These are phyloP conservation scores for Smutsia gigantea DNA, from an alignment of 2,797 vertebrate genomes.

Conservation along the genomic window DNA sequence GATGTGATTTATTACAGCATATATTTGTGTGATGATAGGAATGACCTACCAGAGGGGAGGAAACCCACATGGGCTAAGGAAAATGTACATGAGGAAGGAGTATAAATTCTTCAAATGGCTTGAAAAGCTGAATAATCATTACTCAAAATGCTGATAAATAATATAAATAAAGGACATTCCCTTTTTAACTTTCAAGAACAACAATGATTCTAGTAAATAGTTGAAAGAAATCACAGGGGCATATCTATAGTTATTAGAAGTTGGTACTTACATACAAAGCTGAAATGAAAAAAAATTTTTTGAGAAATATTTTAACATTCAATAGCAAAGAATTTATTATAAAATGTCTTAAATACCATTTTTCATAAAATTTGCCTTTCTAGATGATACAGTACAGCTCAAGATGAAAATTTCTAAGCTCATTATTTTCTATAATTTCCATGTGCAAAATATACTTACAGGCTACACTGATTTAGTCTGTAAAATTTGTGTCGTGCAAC, in stretches of 20 bases:
- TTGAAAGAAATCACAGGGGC: not conserved
- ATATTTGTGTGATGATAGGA: rapidly evolving
- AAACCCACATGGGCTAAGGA: not conserved
- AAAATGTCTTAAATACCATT: not conserved
- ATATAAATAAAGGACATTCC: not conserved
- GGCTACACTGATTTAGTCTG: slow-evolving; percentile 95
- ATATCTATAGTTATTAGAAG: not conserved
- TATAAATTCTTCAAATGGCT: not conserved
- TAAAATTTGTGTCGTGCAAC: slow-evolving; percentile 98
- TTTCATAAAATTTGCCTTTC: not conserved
- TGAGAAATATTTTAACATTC: not conserved
- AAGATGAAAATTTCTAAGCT: not conserved
- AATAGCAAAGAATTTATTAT: not conserved
- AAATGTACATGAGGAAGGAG: not conserved
- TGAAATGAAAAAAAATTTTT: not conserved
- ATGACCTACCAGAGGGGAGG: not conserved
- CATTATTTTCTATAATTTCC: not conserved
- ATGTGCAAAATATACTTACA: slow-evolving; percentile 91
- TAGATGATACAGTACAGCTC: not conserved
- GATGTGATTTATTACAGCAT: rapidly evolving
- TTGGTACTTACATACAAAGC: not conserved
- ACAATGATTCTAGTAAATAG: not conserved
- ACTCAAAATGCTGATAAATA: not conserved
- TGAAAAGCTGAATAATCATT: not conserved
- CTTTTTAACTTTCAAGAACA: not conserved